Conservation (phyloP, 2,888 invertebrate genomes). For the Hemithea aestivaria region DNA sequence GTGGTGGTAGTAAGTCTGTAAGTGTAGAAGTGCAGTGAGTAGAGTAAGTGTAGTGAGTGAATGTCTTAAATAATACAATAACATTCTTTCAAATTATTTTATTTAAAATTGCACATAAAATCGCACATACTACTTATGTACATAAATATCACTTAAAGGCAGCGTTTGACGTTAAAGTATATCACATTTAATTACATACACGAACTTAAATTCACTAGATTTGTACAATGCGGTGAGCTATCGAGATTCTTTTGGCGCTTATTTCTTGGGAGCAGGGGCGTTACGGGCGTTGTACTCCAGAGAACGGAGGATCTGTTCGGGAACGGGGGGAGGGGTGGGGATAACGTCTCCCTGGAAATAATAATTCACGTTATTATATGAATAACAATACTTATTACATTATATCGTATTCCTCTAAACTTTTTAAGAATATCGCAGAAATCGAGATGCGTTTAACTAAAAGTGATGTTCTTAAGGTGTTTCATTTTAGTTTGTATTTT, state of each 20-base stretch:
- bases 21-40: too few relatives aligned
- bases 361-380: neutral
- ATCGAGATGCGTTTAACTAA: too few relatives aligned
- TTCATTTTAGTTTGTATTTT: too few relatives aligned
- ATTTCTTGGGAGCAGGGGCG: constrained; percentile 26
- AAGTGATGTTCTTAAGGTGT: too few relatives aligned
- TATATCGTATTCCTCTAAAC: too few relatives aligned
- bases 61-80: too few relatives aligned
- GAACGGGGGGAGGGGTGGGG: constrained; percentile 73
- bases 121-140: neutral
- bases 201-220: constrained; percentile 22
- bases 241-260: constrained; percentile 25
- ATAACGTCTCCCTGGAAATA: constrained; percentile 54
- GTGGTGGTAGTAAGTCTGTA: too few relatives aligned
- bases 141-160: constrained; percentile 27
- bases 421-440: too few relatives aligned
- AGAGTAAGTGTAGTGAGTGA: too few relatives aligned
- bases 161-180: constrained; percentile 26
- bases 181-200: constrained; percentile 35
- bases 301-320: constrained; percentile 64
- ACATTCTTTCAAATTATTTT: constrained; percentile 26
- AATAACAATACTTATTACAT: neutral
- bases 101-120: constrained; percentile 33
- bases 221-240: constrained; percentile 20
- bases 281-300: constrained; percentile 48